These are phyloP conservation scores for Balanococcus diminutus DNA, from an alignment of 2,888 invertebrate species.

Conservation along the genomic window DNA sequence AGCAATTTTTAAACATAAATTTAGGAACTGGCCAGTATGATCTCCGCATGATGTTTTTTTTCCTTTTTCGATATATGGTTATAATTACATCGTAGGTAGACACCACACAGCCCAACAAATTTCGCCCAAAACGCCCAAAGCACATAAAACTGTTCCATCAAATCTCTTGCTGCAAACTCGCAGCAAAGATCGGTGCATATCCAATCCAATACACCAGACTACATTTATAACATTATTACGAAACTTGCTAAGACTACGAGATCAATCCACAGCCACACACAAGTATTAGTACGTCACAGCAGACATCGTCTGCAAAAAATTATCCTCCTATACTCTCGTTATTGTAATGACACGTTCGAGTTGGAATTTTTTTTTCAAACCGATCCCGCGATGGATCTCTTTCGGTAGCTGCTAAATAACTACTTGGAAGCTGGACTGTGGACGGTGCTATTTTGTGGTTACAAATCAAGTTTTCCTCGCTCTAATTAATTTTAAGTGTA, in stretches of 20 bases:
- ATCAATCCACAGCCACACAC: neutral
- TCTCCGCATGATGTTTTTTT: neutral
- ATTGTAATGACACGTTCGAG: slow-evolving; percentile 6
- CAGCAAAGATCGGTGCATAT: neutral
- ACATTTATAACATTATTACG: neutral
- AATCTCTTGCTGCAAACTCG: neutral
- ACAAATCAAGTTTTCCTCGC: slow-evolving; percentile 31
- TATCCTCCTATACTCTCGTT: neutral
- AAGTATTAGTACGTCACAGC: neutral
- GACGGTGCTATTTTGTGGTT: slow-evolving; percentile 2
- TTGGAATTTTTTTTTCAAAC: neutral
- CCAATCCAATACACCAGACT: neutral
- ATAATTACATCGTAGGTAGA: slow-evolving; percentile 25
- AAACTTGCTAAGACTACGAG: neutral
- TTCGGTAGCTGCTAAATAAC: neutral
- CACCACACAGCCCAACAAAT: neutral
- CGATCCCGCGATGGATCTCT: neutral
- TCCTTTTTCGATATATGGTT: neutral
- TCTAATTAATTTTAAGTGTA: neutral
- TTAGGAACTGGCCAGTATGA: slow-evolving; percentile 3
- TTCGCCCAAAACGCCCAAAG: slow-evolving; percentile 16
- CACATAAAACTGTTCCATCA: neutral
- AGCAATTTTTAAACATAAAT: slow-evolving; percentile 30
- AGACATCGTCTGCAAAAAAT: slow-evolving; percentile 27
- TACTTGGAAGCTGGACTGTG: neutral